Conservation (phyloP, 2,113 vertebrate genomes). For the Mormyrus lacerda region DNA sequence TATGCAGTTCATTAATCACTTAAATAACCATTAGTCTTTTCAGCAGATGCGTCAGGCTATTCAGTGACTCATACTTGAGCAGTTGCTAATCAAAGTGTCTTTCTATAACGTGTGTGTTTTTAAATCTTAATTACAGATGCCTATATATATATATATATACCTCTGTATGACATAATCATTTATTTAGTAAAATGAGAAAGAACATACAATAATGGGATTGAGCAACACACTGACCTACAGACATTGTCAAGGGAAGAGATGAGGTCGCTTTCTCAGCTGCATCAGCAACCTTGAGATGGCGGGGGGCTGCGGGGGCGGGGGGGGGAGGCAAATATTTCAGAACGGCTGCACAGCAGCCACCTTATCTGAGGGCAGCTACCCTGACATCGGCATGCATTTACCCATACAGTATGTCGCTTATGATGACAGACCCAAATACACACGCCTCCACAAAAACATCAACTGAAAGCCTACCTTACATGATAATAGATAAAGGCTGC, state of each 20-base stretch:
- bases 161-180: not conserved
- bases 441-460: not conserved
- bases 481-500: not conserved
- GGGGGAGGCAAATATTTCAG: not conserved
- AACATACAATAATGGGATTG: not conserved
- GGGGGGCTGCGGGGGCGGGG: not conserved
- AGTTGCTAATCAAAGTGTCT: not conserved
- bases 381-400: not conserved
- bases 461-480: not conserved
- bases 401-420: not conserved
- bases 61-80: not conserved
- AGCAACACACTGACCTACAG: not conserved
- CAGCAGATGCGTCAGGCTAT: not conserved
- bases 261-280: not conserved
- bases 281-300: not conserved
- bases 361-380: not conserved
- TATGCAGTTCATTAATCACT: not conserved
- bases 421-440: not conserved
- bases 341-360: not conserved
- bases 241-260: not conserved
- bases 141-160: not conserved
- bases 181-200: not conserved
- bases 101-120: not conserved
- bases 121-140: not conserved
- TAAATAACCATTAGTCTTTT: not conserved